phyloP scores from a whole-genome alignment of 1,140 invertebrate species.

The Polyergus mexicanus region DNA sequence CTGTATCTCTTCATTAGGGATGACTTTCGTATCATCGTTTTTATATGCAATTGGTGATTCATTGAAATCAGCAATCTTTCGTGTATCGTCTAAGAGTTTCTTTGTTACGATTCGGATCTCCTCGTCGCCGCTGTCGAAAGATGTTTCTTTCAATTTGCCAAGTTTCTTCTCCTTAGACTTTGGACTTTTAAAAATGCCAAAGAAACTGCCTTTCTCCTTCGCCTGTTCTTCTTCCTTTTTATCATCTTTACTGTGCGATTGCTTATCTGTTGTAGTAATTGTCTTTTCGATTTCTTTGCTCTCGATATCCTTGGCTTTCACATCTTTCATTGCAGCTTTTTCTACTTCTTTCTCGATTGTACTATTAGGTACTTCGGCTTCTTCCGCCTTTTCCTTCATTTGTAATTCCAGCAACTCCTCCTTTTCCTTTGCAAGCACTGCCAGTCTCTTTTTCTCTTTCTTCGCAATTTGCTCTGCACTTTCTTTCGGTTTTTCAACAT shows the following conservation, averaged over 20 bases:
- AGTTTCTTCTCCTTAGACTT: constrained; percentile 76
- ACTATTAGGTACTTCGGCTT: constrained; percentile 8
- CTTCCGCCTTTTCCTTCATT: constrained; percentile 31
- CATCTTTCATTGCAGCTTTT: constrained; percentile 6
- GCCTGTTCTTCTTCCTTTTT: constrained; percentile 51
- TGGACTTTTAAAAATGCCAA: constrained; percentile 78
- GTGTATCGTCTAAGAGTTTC: constrained; percentile 77
- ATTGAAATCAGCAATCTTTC: constrained; percentile 67
- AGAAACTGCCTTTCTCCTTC: constrained; percentile 73
- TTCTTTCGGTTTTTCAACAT: constrained; percentile 50
- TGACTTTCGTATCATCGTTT: constrained; percentile 30
- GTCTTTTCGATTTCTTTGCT: constrained; percentile 11
- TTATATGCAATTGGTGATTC: background rate
- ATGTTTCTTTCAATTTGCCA: constrained; percentile 74
- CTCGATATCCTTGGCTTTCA: background rate
- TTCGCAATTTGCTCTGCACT: constrained; percentile 38
- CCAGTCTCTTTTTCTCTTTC: constrained; percentile 31
- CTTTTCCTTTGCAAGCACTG: constrained; percentile 30
- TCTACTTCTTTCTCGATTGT: background rate
- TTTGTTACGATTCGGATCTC: constrained; percentile 74
- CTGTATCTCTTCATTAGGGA: constrained; percentile 46
- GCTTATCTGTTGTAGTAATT: background rate
- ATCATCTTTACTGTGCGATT: background rate
- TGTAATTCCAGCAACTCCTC: constrained; percentile 31
- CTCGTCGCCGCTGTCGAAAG: constrained; percentile 80